Base-by-base conservation (phyloP, 2,888 invertebrate species). In the Ormyrus rosae region DNA sequence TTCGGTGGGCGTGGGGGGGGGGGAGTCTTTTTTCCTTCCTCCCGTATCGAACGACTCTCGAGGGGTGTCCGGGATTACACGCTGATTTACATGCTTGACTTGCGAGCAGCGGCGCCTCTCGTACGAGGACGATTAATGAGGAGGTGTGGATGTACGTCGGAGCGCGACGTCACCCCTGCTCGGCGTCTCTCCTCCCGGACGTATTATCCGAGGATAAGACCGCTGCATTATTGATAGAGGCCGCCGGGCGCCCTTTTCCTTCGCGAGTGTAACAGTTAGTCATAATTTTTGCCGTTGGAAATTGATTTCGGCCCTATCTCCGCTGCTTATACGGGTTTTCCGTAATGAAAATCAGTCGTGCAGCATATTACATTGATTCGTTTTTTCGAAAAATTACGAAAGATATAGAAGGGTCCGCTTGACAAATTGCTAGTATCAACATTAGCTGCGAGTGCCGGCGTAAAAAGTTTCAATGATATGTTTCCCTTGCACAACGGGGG, bases 41-140 rank as follows among this genome's bases (percentile, higher is more conserved):
- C 4, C 34, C 10, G 46, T 2, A 4, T 2, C 56, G 19, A 60
- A 67, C 60, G 67, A 67, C 34, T 60, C 75, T 75, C 75, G 53
- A 61, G 67, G 75, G 75, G 67, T 13, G 68, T 34, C 46, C 13
- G 51, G 60, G 67, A 75, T 75, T 75, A 75, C 60, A 13, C 75
- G 60, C 68, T 68, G 75, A 75, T 75, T 75, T 75, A 75, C 75
- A 75, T n/a, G 73, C 6, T 56, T 5, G 48, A 50, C 8, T 53
- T 63, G 46, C 58, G 56, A 34, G 34, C 11, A 13, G 13, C 7
- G 53, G 61, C 51, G 63, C 51, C 34, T 7, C 75, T 7, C 75
- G 13, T 19, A 45, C 58, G 67, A 50, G 60, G 34, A 34, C 75
- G 75, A 75, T 75, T 75, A 68, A 67, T 68, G 67, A 53, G 11